Evolutionary conservation across 2,888 invertebrate genomes (phyloP), one percentile per base, ranked within the genome.

Genomic region (Caenorhabditis sp.): DNA sequence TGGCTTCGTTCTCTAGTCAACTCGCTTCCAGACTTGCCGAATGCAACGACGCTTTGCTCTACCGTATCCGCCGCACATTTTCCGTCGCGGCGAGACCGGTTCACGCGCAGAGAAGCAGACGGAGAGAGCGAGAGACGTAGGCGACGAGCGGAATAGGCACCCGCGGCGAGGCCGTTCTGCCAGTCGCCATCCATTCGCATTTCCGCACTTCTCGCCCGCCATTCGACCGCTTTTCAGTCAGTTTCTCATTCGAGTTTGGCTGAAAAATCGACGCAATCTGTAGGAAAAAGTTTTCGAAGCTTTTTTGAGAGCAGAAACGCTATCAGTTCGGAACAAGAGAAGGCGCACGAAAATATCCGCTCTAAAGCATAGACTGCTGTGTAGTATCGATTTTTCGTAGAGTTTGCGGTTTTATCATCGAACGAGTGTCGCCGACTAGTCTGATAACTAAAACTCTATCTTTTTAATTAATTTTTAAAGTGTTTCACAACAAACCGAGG

Each of bases 141-240:
- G 22, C 30, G 22, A n/a, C 32, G 32, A 48, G 48, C 37, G 8
- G 48, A 35, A 24, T 22, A 11, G 22, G 22, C 58, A 30, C 45
- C 24, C 26, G 5, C 32, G 32, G 45, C 45, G 17, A 27, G 39
- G 50, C 50, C 52, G 62, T 62, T 62, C 62, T 11, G 39, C 17
- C 15, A 32, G 8, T n/a, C 15, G 39, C 22, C 27, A 9, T 20
- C 11, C 26, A 26, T 27, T 24, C 61, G 39, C 15, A 39, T 15
- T 45, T 48, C 35, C 15, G 8, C 35, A 9, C 8, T 48, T 27
- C 17, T 43, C 43, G 17, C 22, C 15, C 1, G 24, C 11, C 13
- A 2, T 46, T 6, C 24, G 1, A 24, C 20, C 9, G 11, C 35
- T 13, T 35, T 7, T 35, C 35, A 35, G 35, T 35, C 35, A 13